A percentile compares a stretch with the other conserved stretches of the same genome.
phyloP scores from a whole-genome alignment of 23 tunicate species.

The Diplosoma virens region DNA sequence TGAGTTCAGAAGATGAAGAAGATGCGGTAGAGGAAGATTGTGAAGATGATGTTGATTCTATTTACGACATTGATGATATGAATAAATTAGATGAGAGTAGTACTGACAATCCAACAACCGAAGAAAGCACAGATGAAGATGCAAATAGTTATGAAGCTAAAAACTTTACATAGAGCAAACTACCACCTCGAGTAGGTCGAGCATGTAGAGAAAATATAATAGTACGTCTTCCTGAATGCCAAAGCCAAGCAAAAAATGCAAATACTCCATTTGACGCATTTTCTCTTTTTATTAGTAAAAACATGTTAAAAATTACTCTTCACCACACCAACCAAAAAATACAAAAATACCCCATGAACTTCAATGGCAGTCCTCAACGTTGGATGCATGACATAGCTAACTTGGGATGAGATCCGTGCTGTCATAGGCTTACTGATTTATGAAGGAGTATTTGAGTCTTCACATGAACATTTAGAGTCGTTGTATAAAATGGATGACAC shows the following conservation, averaged over 20 bases:
- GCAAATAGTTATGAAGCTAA: not conserved
- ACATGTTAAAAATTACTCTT: constrained; percentile 2
- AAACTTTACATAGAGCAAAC: constrained; percentile 5
- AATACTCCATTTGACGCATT: not conserved
- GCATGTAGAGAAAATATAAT: constrained; percentile 11
- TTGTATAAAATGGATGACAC: constrained; percentile 12
- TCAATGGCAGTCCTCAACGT: not conserved
- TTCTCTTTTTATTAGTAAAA: not conserved
- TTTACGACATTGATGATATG: too few species aligned
- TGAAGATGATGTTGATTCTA: not conserved
- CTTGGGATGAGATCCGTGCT: constrained; percentile 8
- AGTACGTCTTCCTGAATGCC: constrained; percentile 1
- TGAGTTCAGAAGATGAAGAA: constrained; percentile 18
- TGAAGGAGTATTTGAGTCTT: constrained; percentile 10
- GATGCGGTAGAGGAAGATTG: not conserved
- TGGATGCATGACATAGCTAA: constrained; percentile 1
- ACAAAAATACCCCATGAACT: constrained; percentile 5
- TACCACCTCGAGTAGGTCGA: constrained; percentile 19
- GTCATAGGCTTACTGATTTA: constrained; percentile 16
- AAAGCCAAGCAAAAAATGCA: constrained; percentile 3
- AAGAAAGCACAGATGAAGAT: not conserved
- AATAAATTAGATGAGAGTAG: not conserved
- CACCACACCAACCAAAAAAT: constrained; percentile 9
- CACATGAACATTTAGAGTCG: constrained; percentile 19
- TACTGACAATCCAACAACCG: not conserved